phyloP scores from a whole-genome alignment of 2,797 vertebrate genomes.

The Ceyx erithaca region DNA sequence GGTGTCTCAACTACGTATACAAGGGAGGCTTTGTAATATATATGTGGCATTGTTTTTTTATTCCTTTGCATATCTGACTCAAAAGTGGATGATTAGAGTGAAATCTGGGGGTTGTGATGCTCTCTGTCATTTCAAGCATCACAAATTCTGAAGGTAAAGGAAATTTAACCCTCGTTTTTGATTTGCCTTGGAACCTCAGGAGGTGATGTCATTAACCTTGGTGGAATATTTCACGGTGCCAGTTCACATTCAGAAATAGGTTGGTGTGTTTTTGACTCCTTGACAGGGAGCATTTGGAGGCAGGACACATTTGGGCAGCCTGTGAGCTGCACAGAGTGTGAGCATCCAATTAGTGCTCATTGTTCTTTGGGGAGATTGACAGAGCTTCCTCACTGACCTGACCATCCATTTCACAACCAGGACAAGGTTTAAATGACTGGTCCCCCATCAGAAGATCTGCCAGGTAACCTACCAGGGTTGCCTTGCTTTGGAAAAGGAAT shows the following conservation, averaged over 20 bases:
- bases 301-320: not conserved
- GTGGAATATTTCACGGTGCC: not conserved
- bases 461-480: not conserved
- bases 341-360: not conserved
- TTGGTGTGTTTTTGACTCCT: not conserved
- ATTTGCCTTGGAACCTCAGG: not conserved
- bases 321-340: not conserved
- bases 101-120: not conserved
- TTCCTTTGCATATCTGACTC: not conserved
- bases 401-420: not conserved
- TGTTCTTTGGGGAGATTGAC: constrained; percentile 7
- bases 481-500: not conserved
- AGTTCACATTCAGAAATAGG: not conserved
- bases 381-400: not conserved
- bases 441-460: not conserved
- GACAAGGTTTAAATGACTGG: not conserved
- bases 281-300: not conserved
- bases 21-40: not conserved
- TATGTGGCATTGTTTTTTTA: not conserved
- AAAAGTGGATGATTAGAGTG: not conserved
- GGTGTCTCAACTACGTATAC: not conserved
- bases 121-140: not conserved
- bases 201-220: not conserved
- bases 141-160: not conserved
- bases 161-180: not conserved